Evolutionary conservation across 2,113 vertebrate genomes (phyloP).

Genomic region (Phainopepla nitens): DNA sequence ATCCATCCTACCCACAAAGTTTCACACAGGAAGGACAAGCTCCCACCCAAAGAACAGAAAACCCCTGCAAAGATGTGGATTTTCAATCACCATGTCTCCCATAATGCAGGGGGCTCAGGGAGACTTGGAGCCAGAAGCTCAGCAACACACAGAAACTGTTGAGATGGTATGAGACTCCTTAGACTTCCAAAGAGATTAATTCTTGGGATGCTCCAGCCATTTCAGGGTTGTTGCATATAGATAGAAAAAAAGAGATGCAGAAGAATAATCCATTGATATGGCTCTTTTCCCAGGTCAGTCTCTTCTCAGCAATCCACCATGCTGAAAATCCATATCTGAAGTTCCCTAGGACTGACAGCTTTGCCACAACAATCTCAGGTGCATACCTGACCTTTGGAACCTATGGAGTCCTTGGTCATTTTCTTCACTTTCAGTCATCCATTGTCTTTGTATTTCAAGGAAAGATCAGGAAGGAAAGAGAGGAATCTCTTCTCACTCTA

Average conservation of each 20-base stretch:
- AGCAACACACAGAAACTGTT: background rate
- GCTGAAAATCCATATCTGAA: background rate
- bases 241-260: background rate
- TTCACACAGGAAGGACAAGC: background rate
- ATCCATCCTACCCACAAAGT: background rate
- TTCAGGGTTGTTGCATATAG: background rate
- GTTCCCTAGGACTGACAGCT: rapidly evolving
- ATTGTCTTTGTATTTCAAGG: background rate
- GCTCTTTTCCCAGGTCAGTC: background rate
- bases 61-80: background rate
- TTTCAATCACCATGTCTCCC: background rate
- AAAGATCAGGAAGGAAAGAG: background rate
- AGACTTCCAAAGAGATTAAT: background rate
- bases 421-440: background rate
- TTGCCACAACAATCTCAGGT: background rate
- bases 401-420: background rate
- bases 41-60: background rate
- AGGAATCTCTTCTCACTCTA: background rate
- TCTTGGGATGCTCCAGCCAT: background rate
- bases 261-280: background rate
- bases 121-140: background rate
- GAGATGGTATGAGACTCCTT: background rate
- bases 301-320: background rate
- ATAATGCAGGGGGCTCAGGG: background rate
- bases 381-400: background rate